phyloP scores from a whole-genome alignment of 2,113 vertebrate species.

The Butorides virescens region DNA sequence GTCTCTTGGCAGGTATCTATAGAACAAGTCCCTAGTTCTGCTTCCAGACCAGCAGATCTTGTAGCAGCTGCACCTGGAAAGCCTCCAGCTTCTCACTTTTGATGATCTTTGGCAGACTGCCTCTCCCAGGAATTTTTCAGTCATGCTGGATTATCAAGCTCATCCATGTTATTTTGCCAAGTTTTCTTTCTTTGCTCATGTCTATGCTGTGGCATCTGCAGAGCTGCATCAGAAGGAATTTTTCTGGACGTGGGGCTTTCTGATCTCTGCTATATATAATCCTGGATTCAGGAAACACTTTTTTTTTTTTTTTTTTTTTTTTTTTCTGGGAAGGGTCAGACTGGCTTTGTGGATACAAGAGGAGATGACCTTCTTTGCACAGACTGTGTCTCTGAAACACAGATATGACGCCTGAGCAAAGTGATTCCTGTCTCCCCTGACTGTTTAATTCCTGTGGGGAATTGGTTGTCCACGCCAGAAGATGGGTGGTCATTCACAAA shows the following conservation, averaged over 20 bases:
- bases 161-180: slow-evolving; percentile 66
- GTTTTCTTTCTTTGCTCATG: slow-evolving; percentile 52
- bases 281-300: neutral
- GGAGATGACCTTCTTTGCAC: neutral
- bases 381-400: neutral
- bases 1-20: slow-evolving; percentile 66
- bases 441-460: neutral
- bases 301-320: neutral
- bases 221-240: slow-evolving; percentile 47
- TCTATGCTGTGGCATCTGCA: slow-evolving; percentile 60
- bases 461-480: neutral
- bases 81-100: slow-evolving; percentile 67
- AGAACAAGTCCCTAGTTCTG: slow-evolving; percentile 64
- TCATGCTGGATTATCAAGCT: slow-evolving; percentile 67
- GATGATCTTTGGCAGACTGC: slow-evolving; percentile 69
- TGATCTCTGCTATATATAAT: slow-evolving; percentile 35
- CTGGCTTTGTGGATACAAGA: slow-evolving; percentile 11
- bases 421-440: neutral
- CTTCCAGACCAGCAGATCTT: slow-evolving; percentile 68
- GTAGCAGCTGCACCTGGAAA: slow-evolving; percentile 71
- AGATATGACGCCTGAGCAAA: neutral
- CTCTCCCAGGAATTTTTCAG: slow-evolving; percentile 70
- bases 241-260: slow-evolving; percentile 41
- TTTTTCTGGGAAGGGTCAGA: neutral
- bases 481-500: neutral